phyloP scores from a whole-genome alignment of 2,113 vertebrate species.

The Diglossa brunneiventris region DNA sequence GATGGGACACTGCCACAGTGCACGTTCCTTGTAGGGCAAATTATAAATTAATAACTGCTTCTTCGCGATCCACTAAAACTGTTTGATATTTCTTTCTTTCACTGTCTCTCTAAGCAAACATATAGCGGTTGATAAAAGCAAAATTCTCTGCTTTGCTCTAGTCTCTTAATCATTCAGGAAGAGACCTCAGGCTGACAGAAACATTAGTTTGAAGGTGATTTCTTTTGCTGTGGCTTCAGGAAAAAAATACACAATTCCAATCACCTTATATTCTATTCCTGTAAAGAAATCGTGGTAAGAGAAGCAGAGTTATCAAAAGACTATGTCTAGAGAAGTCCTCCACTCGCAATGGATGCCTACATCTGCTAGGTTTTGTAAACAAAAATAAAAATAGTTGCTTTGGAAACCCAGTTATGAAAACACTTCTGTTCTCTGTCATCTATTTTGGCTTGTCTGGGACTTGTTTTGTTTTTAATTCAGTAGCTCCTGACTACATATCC shows the following conservation, averaged over 20 bases:
- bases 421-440: background rate
- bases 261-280: background rate
- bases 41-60: background rate
- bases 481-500: constrained; percentile 27
- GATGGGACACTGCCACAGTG: background rate
- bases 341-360: background rate
- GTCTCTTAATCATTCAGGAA: background rate
- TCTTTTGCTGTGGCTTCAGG: background rate
- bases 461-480: constrained; percentile 35
- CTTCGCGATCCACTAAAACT: background rate
- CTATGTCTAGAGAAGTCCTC: background rate
- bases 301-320: background rate
- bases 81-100: background rate
- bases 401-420: background rate
- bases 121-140: background rate
- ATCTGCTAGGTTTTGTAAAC: background rate
- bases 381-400: background rate
- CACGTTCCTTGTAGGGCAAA: background rate
- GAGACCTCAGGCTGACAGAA: background rate
- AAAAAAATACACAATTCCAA: background rate
- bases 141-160: background rate
- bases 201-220: background rate
- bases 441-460: background rate
- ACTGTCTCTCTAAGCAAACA: background rate
- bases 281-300: background rate